These are phyloP conservation scores for Chunga burmeisteri DNA, from an alignment of 2,113 vertebrate species.

Conservation along the genomic window DNA sequence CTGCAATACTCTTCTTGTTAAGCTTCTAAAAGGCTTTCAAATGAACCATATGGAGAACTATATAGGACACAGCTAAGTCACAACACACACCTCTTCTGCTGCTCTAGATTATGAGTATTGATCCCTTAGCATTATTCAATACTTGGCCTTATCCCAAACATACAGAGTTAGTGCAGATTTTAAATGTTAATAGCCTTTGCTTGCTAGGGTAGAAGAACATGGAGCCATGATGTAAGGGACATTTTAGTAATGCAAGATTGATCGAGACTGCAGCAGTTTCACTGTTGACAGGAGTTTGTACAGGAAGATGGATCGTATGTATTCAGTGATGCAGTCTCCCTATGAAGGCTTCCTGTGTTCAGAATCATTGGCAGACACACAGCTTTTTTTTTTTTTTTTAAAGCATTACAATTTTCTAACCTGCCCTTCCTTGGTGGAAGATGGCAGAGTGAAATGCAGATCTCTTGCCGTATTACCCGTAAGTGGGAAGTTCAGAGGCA, in stretches of 20 bases:
- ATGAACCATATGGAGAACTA: neutral
- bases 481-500: neutral
- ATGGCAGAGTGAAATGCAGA: neutral
- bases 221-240: neutral
- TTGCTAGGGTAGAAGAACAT: neutral
- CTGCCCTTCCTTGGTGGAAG: neutral
- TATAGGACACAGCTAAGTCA: neutral
- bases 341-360: neutral
- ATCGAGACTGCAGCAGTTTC: neutral
- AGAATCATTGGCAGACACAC: neutral
- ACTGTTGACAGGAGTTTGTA: neutral
- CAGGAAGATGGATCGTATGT: neutral
- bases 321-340: neutral
- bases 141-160: slow-evolving; percentile 4
- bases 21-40: slow-evolving; percentile 32
- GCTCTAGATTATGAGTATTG: neutral
- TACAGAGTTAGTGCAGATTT: neutral
- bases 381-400: neutral
- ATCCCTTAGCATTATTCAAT: neutral
- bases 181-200: neutral
- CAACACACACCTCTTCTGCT: neutral
- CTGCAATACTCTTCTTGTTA: neutral
- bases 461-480: too few relatives aligned
- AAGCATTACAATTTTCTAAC: neutral
- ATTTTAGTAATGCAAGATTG: neutral